These are phyloP conservation scores for Timandra comae DNA, from an alignment of 2,888 invertebrate genomes.

Conservation along the genomic window DNA sequence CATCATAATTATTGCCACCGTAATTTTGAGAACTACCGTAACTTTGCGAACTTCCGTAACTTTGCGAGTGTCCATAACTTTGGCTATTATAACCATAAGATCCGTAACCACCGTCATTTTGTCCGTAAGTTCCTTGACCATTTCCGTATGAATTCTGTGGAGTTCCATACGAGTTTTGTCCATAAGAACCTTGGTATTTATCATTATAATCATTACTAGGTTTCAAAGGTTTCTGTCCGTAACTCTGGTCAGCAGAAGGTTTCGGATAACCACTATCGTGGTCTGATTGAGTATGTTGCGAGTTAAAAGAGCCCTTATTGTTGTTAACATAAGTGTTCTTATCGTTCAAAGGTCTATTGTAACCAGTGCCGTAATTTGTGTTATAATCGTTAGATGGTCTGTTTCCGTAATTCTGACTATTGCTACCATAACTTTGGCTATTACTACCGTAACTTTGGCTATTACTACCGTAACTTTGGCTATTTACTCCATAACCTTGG, in stretches of 20 bases:
- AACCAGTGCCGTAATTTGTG: no score
- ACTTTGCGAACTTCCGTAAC: conserved; percentile 1
- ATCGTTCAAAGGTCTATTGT: no score
- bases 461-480: conserved; percentile 2
- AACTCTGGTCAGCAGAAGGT: no score
- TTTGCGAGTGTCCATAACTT: background rate
- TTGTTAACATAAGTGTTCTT: no score
- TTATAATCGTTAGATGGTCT: conserved; percentile 1
- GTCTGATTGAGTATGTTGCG: no score
- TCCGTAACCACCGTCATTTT: conserved; percentile 3
- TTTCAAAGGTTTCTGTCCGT: no score
- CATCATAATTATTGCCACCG: conserved; percentile 1
- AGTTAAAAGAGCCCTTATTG: no score
- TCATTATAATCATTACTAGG: no score
- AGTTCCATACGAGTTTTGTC: no score
- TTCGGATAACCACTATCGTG: no score
- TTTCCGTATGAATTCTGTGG: conserved; percentile 3
- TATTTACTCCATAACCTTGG: conserved; percentile 4
- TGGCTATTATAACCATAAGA: conserved; percentile 1
- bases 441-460: conserved; percentile 5
- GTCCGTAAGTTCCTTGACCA: conserved; percentile 6
- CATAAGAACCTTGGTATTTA: conserved; percentile 2
- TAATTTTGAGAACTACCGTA: no score
- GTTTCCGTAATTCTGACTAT: conserved; percentile 1
- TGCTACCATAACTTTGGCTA: conserved; percentile 4